Evolutionary conservation across 2,888 invertebrate species (phyloP).

Genomic region (Tinea pellionella): DNA sequence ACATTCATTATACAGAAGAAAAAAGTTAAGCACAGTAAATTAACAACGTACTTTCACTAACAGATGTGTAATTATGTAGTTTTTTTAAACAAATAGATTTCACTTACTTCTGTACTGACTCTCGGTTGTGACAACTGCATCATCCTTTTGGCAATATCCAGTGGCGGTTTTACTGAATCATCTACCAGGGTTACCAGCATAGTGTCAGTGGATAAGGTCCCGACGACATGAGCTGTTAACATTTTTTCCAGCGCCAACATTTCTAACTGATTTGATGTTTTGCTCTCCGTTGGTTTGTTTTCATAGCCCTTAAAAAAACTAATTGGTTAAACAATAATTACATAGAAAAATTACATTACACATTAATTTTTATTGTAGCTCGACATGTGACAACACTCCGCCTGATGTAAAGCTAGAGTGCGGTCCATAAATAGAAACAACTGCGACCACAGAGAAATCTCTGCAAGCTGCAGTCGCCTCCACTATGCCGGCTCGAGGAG

Average conservation of each 20-base stretch:
- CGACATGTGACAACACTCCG: too few relatives aligned
- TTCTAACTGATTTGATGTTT: constrained; percentile 73
- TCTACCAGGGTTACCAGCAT: constrained; percentile 74
- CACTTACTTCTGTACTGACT: constrained; percentile 36
- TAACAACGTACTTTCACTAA: not conserved
- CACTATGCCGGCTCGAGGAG: too few relatives aligned
- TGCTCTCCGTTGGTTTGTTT: constrained; percentile 63
- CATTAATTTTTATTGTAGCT: too few relatives aligned
- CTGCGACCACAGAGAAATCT: too few relatives aligned
- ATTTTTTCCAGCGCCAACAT: constrained; percentile 75
- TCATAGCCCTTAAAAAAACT: constrained; percentile 50
- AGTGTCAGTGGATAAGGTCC: constrained; percentile 58
- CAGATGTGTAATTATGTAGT: not conserved
- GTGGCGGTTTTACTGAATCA: constrained; percentile 55
- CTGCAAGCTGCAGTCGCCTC: too few relatives aligned
- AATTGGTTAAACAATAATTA: not conserved
- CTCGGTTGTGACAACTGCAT: constrained; percentile 51
- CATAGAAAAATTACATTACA: too few relatives aligned
- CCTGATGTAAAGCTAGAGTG: too few relatives aligned
- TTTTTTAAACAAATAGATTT: not conserved
- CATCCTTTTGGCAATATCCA: constrained; percentile 69
- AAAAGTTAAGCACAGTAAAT: not conserved
- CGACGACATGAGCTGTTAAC: constrained; percentile 69
- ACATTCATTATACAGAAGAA: not conserved
- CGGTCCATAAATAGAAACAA: too few relatives aligned